Conservation (phyloP, 2,113 vertebrate species). For the Symphodus melops region DNA sequence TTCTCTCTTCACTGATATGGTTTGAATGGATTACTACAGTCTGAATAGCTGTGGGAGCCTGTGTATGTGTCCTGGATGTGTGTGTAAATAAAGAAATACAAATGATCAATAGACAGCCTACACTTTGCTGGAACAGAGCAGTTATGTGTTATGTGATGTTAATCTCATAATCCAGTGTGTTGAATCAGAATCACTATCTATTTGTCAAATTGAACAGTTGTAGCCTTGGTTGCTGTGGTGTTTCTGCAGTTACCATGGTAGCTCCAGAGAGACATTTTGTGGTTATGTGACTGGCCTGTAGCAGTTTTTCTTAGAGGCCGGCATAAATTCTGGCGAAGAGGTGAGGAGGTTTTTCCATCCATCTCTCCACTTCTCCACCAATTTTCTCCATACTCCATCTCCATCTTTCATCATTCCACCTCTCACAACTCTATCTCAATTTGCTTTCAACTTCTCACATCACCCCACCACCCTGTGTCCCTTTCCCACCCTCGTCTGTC, state of each 20-base stretch:
- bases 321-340: constrained; percentile 43
- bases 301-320: constrained; percentile 40
- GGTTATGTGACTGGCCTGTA: constrained; percentile 53
- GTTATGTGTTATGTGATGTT: not conserved
- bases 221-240: constrained; percentile 69
- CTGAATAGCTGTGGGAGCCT: not conserved
- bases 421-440: constrained; percentile 58
- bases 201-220: constrained; percentile 46
- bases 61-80: not conserved
- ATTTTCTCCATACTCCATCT: constrained; percentile 45
- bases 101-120: not conserved
- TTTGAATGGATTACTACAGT: constrained; percentile 26
- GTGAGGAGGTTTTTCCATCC: constrained; percentile 48
- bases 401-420: constrained; percentile 63
- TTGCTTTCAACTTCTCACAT: constrained; percentile 53
- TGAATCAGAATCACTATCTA: constrained; percentile 4
- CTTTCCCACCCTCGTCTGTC: constrained; percentile 45
- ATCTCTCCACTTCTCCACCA: constrained; percentile 36
- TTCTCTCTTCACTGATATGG: constrained; percentile 30
- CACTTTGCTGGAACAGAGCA: no score
- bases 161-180: constrained; percentile 21
- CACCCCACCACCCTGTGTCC: constrained; percentile 38
- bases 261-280: not conserved
- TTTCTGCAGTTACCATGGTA: not conserved
- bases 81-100: not conserved